Evolutionary conservation across 2,888 invertebrate genomes (phyloP).

Genomic region (Pterostichus madidus): DNA sequence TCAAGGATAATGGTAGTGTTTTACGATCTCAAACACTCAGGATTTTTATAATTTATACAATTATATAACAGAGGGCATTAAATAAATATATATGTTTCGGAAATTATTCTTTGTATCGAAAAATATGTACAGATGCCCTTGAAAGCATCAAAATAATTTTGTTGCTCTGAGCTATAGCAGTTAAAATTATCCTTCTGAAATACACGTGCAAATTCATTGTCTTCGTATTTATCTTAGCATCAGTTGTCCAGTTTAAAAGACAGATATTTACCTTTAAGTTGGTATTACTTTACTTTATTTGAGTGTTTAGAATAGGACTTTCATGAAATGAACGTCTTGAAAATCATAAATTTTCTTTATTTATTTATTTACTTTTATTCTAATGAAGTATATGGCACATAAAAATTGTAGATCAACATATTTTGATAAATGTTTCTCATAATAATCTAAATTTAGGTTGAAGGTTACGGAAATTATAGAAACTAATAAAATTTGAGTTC

Average conservation of each 20-base stretch:
- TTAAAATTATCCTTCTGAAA: slow-evolving; percentile 25
- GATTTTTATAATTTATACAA: not conserved
- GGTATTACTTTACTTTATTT: too few relatives aligned
- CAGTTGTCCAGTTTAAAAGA: slow-evolving; percentile 10
- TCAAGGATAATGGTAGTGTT: slow-evolving; percentile 1
- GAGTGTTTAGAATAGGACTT: not conserved
- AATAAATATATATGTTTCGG: slow-evolving; percentile 18
- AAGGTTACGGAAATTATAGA: slow-evolving; percentile 52
- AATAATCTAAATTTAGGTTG: slow-evolving; percentile 39
- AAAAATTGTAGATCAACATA: slow-evolving; percentile 17
- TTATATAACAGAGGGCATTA: not conserved
- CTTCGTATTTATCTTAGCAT: slow-evolving; percentile 5
- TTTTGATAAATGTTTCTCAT: slow-evolving; percentile 25
- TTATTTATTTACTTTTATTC: slow-evolving; percentile 20
- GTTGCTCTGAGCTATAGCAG: slow-evolving; percentile 9
- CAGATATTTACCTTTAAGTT: slow-evolving; percentile 43
- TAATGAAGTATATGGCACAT: slow-evolving; percentile 35
- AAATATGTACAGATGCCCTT: slow-evolving; percentile 6
- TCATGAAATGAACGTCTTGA: not conserved
- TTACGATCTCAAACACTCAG: not conserved
- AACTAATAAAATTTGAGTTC: slow-evolving; percentile 44
- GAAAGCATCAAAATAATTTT: slow-evolving; percentile 32
- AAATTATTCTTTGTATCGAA: not conserved
- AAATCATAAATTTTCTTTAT: not conserved
- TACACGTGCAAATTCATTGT: slow-evolving; percentile 21